Percentiles rank a stretch among this genome's conserved stretches.
phyloP scores from a whole-genome alignment of 2,113 vertebrate genomes.

The Solea senegalensis region DNA sequence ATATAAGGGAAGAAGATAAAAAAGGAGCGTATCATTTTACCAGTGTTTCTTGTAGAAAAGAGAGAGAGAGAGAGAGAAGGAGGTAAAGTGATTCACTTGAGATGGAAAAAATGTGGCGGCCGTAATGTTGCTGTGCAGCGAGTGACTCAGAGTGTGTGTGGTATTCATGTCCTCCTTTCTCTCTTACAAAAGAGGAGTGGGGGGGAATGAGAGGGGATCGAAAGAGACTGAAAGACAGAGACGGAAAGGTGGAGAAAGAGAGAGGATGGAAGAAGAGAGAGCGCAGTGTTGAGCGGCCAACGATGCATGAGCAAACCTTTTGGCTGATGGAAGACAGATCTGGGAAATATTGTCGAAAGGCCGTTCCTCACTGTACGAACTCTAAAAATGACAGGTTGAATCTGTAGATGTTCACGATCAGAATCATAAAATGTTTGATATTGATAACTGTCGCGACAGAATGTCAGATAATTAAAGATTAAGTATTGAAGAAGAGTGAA shows the following conservation, averaged over 20 bases:
- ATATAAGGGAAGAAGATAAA: constrained; percentile 29
- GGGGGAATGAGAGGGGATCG: constrained; percentile 50
- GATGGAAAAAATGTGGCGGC: constrained; percentile 74
- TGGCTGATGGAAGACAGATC: constrained; percentile 65
- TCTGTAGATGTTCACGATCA: no score
- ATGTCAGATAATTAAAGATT: no score
- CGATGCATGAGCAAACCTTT: constrained; percentile 75
- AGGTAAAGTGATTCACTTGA: constrained; percentile 61
- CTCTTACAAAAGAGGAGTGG: constrained; percentile 50
- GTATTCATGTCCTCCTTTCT: constrained; percentile 71
- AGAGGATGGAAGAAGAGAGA: constrained; percentile 45
- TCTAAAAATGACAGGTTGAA: no score
- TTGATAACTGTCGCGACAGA: no score
- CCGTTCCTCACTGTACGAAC: constrained; percentile 73
- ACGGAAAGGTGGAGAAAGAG: constrained; percentile 48
- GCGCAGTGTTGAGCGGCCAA: constrained; percentile 41
- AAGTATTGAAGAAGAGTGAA: no score
- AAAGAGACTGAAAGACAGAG: constrained; percentile 47
- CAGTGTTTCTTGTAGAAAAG: constrained; percentile 26
- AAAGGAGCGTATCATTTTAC: constrained; percentile 45
- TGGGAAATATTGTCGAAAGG: constrained; percentile 61
- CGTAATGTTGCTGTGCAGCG: constrained; percentile 61
- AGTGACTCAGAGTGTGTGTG: constrained; percentile 79
- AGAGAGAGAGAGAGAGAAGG: constrained; percentile 12
- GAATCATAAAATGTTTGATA: no score